Conservation (phyloP, 1,140 invertebrate species). For the Microplitis mediator region DNA sequence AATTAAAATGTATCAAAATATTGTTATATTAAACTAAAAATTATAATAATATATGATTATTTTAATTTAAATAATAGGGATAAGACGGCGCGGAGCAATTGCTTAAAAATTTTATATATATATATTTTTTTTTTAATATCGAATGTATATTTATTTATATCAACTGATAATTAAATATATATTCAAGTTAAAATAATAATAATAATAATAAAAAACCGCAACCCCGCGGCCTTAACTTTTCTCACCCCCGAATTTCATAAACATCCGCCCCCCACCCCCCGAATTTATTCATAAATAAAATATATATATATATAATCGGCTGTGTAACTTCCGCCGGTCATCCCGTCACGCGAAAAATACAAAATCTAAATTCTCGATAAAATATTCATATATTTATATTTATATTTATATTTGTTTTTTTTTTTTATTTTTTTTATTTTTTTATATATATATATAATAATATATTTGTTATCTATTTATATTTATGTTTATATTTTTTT, state of each 20-base stretch:
- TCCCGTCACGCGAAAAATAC: slow-evolving; percentile 51
- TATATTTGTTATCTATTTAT: slow-evolving; percentile 28
- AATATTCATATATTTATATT: slow-evolving; percentile 46
- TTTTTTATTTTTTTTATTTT: slow-evolving; percentile 24
- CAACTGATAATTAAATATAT: too few relatives aligned
- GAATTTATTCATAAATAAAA: too few relatives aligned
- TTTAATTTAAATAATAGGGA: too few relatives aligned
- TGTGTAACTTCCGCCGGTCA: slow-evolving; percentile 36
- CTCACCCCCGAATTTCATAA: too few relatives aligned
- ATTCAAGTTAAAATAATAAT: too few relatives aligned
- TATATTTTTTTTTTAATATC: not conserved
- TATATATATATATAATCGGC: not conserved
- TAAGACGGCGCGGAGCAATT: too few relatives aligned
- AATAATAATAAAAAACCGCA: too few relatives aligned
- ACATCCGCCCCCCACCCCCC: not conserved
- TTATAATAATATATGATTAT: too few relatives aligned
- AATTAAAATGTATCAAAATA: slow-evolving; percentile 15
- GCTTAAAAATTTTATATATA: slow-evolving; percentile 10
- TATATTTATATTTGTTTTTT: slow-evolving; percentile 18
- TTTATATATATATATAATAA: slow-evolving; percentile 20
- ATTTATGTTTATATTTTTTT: slow-evolving; percentile 20
- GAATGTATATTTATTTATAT: slow-evolving; percentile 33
- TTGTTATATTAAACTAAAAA: too few relatives aligned
- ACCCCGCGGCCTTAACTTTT: too few relatives aligned
- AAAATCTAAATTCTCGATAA: slow-evolving; percentile 56